phyloP scores from a whole-genome alignment of 2,888 invertebrate species.

The Oligia latruncula region DNA sequence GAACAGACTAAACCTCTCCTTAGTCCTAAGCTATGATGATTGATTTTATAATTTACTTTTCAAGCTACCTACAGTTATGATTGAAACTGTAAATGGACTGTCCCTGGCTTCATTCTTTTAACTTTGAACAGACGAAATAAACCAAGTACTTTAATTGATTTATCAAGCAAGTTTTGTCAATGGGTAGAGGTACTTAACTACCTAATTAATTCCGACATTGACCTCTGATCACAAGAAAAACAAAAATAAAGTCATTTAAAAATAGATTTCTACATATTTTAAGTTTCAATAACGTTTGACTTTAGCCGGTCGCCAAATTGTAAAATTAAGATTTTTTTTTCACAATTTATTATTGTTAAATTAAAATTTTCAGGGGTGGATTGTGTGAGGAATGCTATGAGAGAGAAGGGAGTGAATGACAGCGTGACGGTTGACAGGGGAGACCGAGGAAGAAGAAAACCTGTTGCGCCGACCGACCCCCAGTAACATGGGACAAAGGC shows the following conservation, averaged over 20 bases:
- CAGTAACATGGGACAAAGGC: not conserved
- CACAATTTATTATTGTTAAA: too few relatives aligned
- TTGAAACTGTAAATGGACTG: not conserved
- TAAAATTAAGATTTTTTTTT: not conserved
- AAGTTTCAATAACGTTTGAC: not conserved
- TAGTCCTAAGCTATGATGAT: not conserved
- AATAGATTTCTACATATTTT: not conserved
- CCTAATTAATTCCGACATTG: not conserved
- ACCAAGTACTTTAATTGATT: not conserved
- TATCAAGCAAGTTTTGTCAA: not conserved
- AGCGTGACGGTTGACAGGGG: too few relatives aligned
- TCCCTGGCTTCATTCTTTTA: constrained; percentile 5
- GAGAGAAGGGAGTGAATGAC: not conserved
- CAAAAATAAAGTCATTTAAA: constrained; percentile 8
- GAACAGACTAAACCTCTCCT: not conserved
- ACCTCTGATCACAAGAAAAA: not conserved
- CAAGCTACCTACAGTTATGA: not conserved
- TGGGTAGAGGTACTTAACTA: too few relatives aligned
- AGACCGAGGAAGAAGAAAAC: too few relatives aligned
- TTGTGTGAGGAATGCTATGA: not conserved
- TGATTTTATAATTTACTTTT: not conserved
- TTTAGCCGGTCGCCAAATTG: not conserved
- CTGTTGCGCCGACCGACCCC: too few relatives aligned
- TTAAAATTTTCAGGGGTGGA: not conserved
- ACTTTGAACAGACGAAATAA: not conserved